Base-by-base conservation (phyloP, 1,140 invertebrate species). In the Tyrophagus putrescentiae region DNA sequence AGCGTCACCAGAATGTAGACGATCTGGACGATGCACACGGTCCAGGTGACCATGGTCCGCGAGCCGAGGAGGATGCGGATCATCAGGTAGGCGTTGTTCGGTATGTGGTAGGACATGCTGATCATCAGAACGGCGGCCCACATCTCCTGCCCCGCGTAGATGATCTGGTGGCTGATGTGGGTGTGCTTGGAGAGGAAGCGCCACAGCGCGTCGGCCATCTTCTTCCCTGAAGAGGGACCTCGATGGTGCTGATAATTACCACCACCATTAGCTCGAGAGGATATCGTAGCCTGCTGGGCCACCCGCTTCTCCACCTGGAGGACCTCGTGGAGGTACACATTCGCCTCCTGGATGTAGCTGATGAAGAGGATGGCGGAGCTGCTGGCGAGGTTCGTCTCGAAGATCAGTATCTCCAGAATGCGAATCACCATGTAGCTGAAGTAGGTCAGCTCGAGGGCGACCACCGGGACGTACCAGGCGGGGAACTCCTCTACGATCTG, bases 371-470 rank as follows among this genome's bases (percentile, higher is more conserved):
- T 48, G 7, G 45, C 45, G 21, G 45, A 48, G 31, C 45, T 48
- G 23, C 21, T 25, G 18, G 45, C 45, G 6, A 48, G 18, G 31
- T 48, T 48, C 6, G 45, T 48, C 31, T 48, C 21, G 18, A 48
- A 48, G 21, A 48, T 48, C 7, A 48, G 18, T 7, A 48, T 48
- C 31, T 48, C 45, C 7, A 48, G 18, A 25, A 48, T 29, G 9
- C 45, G 45, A 48, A 48, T 48, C 21, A 48, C 13, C 45, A 48
- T 48, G 18, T 48, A 48, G 45, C 21, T 7, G 18, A 48, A 48
- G 18, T 48, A 48, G 45, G 45, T 7, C 18, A 48, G 31, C 31
- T 48, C 45, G 7, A 48, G 7, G 23, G 18, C 7, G 7, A 48
- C 45, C 13, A 48, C 31, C 21, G 45, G 45, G 31, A 48, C 7